A percentile compares a stretch with the other conserved stretches of the same genome.
These are phyloP conservation scores for Colletes gigas DNA, from an alignment of 1,140 invertebrate species.

Conservation along the genomic window DNA sequence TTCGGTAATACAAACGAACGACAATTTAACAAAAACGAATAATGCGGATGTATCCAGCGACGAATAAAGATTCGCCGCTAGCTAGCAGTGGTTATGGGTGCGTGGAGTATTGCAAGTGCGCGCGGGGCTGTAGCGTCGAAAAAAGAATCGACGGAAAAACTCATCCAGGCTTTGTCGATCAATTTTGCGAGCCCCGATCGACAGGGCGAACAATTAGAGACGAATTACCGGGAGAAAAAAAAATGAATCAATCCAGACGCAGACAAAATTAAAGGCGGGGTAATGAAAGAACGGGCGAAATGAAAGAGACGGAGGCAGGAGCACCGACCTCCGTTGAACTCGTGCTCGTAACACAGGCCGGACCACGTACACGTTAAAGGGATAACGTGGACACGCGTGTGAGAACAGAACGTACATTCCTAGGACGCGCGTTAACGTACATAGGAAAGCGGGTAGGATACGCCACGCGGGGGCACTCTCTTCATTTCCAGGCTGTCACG, in stretches of 20 bases:
- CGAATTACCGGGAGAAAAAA: constrained; percentile 32
- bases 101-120: too few relatives aligned
- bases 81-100: too few relatives aligned
- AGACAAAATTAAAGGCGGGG: constrained; percentile 32
- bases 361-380: constrained; percentile 59
- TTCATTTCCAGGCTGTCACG: constrained; percentile 82
- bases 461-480: constrained; percentile 76
- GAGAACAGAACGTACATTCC: constrained; percentile 61
- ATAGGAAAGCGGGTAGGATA: constrained; percentile 68
- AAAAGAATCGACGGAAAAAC: constrained; percentile 5
- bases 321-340: constrained; percentile 53
- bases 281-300: constrained; percentile 53
- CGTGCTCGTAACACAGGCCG: constrained; percentile 49
- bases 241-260: constrained; percentile 50
- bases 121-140: too few relatives aligned
- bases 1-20: too few relatives aligned
- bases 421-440: constrained; percentile 66
- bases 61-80: too few relatives aligned
- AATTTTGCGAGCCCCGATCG: constrained; percentile 12
- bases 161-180: constrained; percentile 19
- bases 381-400: constrained; percentile 61
- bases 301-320: constrained; percentile 42
- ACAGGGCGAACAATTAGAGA: constrained; percentile 35
- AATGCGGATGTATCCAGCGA: too few relatives aligned
- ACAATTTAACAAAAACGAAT: too few relatives aligned